Evolutionary conservation across 2,888 invertebrate genomes (phyloP).

Genomic region (Scrobipalpa atriplicella): DNA sequence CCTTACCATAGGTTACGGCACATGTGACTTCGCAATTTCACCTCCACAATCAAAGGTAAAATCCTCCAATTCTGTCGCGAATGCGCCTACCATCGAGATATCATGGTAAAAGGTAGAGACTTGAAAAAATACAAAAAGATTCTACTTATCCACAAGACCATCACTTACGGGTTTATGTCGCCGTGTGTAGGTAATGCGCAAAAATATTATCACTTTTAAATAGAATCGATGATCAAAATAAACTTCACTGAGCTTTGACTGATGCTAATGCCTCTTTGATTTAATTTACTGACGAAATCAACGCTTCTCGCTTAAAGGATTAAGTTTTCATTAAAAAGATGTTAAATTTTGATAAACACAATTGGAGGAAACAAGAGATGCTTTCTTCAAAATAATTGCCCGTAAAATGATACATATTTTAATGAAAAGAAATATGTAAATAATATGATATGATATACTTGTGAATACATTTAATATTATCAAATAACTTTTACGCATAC

Average conservation of each 20-base stretch:
- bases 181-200: slow-evolving; percentile 59
- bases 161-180: slow-evolving; percentile 63
- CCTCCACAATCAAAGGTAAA: slow-evolving; percentile 5
- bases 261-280: slow-evolving; percentile 44
- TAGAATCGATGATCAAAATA: slow-evolving; percentile 61
- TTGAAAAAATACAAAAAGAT: slow-evolving; percentile 23
- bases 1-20: slow-evolving; percentile 64
- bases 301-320: slow-evolving; percentile 34
- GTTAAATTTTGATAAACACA: background rate
- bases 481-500: background rate
- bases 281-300: slow-evolving; percentile 60
- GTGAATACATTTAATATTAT: too few species aligned
- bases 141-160: slow-evolving; percentile 47
- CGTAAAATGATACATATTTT: too few species aligned
- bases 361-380: background rate
- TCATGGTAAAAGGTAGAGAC: slow-evolving; percentile 34
- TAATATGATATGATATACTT: too few species aligned
- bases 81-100: slow-evolving; percentile 36
- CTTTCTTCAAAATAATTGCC: too few species aligned
- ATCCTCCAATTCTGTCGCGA: slow-evolving; percentile 1
- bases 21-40: slow-evolving; percentile 35
- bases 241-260: slow-evolving; percentile 28
- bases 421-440: too few species aligned
- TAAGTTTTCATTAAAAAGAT: background rate
- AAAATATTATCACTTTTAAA: slow-evolving; percentile 64